A percentile compares a stretch with the other conserved stretches of the same genome.
phyloP scores from a whole-genome alignment of 2,797 vertebrate species.

The Poeciliopsis infans region DNA sequence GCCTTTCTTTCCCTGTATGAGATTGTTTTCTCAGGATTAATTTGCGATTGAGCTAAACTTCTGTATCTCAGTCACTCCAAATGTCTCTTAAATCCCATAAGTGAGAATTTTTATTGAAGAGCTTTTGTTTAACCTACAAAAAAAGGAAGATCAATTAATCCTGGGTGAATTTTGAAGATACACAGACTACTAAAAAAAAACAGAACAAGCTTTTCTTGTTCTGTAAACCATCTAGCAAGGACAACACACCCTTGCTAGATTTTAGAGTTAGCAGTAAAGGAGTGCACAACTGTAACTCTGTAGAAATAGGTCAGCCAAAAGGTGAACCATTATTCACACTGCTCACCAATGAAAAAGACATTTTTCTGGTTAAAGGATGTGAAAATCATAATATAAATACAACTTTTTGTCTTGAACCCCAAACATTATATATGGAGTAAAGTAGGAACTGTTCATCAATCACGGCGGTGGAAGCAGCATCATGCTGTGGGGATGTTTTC shows the following conservation, averaged over 20 bases:
- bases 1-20: not conserved
- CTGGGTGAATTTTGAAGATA: not conserved
- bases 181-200: not conserved
- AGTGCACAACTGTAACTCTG: not conserved
- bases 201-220: not conserved
- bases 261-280: not conserved
- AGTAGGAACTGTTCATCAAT: not conserved
- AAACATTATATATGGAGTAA: not conserved
- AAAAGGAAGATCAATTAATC: not conserved
- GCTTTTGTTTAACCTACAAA: not conserved
- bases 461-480: not conserved
- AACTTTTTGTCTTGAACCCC: not conserved
- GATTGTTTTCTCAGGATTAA: not conserved
- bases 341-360: not conserved
- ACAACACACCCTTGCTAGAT: not conserved
- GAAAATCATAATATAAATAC: not conserved
- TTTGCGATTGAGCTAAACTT: not conserved
- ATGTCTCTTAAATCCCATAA: not conserved
- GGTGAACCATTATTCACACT: not conserved
- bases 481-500: not conserved
- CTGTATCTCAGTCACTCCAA: not conserved
- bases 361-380: not conserved
- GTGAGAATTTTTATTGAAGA: not conserved
- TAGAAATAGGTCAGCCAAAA: not conserved
- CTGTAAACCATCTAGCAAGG: too few species aligned